phyloP scores from a whole-genome alignment of 2,797 vertebrate species.

The Sylvilagus floridanus region DNA sequence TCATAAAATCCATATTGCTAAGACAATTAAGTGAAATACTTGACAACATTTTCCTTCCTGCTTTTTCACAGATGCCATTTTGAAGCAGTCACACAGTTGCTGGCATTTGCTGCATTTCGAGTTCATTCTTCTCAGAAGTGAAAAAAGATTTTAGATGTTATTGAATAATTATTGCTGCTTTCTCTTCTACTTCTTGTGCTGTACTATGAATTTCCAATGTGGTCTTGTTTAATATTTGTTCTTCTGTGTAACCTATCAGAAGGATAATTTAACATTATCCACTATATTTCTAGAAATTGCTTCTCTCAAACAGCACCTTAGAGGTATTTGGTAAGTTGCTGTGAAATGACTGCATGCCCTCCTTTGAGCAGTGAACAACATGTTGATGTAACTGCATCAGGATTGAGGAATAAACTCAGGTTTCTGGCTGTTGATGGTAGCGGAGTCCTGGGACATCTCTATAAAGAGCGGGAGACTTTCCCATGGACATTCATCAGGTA shows the following conservation, averaged over 20 bases:
- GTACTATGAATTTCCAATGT: constrained; percentile 69
- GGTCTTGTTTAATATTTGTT: constrained; percentile 70
- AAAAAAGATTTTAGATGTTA: constrained; percentile 76
- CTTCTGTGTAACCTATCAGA: constrained; percentile 64
- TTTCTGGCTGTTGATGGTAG: constrained; percentile 34
- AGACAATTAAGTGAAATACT: constrained; percentile 79
- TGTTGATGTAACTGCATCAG: neutral
- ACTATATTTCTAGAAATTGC: constrained; percentile 57
- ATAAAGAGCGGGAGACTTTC: neutral
- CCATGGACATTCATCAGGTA: neutral
- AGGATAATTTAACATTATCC: constrained; percentile 32
- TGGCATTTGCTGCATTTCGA: constrained; percentile 73
- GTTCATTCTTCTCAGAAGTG: constrained; percentile 76
- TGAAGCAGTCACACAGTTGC: constrained; percentile 74
- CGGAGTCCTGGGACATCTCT: constrained; percentile 23
- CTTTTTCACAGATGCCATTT: constrained; percentile 78
- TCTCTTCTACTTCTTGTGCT: constrained; percentile 66
- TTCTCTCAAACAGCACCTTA: constrained; percentile 47
- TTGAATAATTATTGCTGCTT: constrained; percentile 76
- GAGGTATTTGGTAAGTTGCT: neutral
- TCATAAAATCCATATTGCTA: constrained; percentile 75
- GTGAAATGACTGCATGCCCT: neutral
- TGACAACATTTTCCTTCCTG: constrained; percentile 80
- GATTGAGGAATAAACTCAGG: constrained; percentile 67
- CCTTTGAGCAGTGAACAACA: constrained; percentile 42